Evolutionary conservation across 2,888 invertebrate genomes (phyloP).

Genomic region (Hecatera dysodea): DNA sequence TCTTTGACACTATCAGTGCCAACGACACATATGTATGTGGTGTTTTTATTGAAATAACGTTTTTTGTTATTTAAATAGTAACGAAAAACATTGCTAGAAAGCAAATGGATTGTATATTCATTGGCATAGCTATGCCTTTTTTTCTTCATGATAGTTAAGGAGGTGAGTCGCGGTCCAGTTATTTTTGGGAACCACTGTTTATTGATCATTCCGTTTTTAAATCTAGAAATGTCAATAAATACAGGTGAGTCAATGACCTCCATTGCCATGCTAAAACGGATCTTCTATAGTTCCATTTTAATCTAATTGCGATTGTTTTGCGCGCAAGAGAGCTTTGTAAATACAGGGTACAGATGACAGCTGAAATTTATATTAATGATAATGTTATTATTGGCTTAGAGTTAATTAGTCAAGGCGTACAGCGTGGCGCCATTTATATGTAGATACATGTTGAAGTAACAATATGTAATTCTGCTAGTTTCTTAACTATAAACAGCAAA

Average conservation of each 20-base stretch:
- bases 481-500: slow-evolving; percentile 4
- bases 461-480: not conserved
- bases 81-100: no score
- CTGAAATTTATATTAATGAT: slow-evolving; percentile 36
- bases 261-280: not conserved
- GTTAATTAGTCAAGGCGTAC: slow-evolving; percentile 25
- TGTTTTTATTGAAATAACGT: no score
- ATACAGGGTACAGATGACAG: slow-evolving; percentile 10
- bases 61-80: no score
- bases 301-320: slow-evolving; percentile 53
- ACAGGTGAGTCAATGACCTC: not conserved
- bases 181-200: not conserved
- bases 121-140: no score
- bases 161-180: no score
- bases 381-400: slow-evolving; percentile 18
- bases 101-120: no score
- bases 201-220: not conserved
- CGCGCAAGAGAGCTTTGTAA: slow-evolving; percentile 6
- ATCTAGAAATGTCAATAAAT: not conserved
- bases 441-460: not conserved
- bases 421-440: slow-evolving; percentile 7
- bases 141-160: no score
- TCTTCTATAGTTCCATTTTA: slow-evolving; percentile 33
- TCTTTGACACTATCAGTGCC: no score
- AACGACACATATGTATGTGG: no score